Evolutionary conservation across 2,888 invertebrate genomes (phyloP).

Genomic region (Diarsia rubi): DNA sequence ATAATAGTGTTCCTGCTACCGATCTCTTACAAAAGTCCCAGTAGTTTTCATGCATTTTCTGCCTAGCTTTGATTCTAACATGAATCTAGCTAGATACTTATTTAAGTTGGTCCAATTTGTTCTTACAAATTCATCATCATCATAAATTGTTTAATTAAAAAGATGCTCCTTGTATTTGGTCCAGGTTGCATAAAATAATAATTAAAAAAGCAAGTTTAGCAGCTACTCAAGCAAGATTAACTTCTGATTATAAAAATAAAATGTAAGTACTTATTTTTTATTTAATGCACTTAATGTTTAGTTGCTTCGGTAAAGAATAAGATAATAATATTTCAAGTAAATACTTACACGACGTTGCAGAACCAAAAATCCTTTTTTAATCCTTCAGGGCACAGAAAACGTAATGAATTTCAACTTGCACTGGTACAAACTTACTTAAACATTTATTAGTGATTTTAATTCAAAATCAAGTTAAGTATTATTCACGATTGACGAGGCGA

Average conservation of each 20-base stretch:
- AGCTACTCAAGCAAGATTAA: background rate
- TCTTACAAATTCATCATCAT: background rate
- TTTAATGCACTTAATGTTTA: background rate
- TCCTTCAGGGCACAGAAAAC: slow-evolving; percentile 37
- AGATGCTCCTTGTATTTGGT: background rate
- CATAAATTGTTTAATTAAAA: background rate
- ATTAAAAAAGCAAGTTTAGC: background rate
- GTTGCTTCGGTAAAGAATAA: background rate
- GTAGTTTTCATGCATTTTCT: background rate
- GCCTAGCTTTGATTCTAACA: slow-evolving; percentile 8
- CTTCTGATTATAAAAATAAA: background rate
- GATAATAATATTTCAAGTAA: background rate
- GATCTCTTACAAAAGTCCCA: background rate
- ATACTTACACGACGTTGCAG: slow-evolving; percentile 42
- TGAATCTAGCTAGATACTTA: slow-evolving; percentile 4
- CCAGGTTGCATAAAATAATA: background rate
- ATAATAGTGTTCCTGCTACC: too few relatives aligned
- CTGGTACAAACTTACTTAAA: slow-evolving; percentile 24
- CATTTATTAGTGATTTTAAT: slow-evolving; percentile 27
- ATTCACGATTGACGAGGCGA: slow-evolving; percentile 42
- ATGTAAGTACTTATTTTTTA: too few relatives aligned
- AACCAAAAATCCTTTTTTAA: slow-evolving; percentile 22
- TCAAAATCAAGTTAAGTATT: slow-evolving; percentile 38
- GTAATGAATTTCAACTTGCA: slow-evolving; percentile 18
- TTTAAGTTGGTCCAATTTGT: background rate